Conservation (phyloP, 2,113 vertebrate species). For the Myanophis thanlyinensis region DNA sequence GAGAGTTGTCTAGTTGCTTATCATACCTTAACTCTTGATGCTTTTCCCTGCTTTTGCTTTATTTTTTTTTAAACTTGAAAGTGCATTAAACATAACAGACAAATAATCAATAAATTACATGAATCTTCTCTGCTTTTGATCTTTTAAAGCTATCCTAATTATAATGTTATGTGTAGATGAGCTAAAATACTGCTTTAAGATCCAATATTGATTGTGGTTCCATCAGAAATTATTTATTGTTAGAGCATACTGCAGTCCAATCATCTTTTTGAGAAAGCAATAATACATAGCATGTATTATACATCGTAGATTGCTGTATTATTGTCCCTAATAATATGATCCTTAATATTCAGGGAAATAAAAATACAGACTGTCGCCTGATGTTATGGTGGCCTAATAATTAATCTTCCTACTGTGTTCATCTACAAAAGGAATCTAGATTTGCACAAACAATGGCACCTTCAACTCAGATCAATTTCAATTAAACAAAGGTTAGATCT, state of each 20-base stretch:
- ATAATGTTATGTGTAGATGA: background rate
- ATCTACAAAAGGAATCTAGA: slow-evolving; percentile 60
- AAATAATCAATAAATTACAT: background rate
- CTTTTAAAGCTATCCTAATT: background rate
- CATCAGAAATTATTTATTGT: background rate
- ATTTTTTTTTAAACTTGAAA: background rate
- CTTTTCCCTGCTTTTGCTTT: background rate
- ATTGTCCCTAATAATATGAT: background rate
- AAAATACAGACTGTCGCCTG: background rate
- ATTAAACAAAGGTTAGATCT: slow-evolving; percentile 69
- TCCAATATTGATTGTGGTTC: background rate
- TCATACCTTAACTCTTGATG: background rate
- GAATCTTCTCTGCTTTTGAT: background rate
- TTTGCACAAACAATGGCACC: slow-evolving; percentile 54
- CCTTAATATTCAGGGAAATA: background rate
- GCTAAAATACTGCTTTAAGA: background rate
- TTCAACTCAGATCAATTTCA: slow-evolving; percentile 61
- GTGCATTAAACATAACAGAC: background rate
- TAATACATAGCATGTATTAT: background rate
- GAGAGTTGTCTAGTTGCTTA: background rate
- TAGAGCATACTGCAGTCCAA: slow-evolving; percentile 25
- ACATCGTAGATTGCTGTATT: background rate
- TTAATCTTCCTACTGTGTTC: slow-evolving; percentile 46
- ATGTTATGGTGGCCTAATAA: slow-evolving; percentile 31
- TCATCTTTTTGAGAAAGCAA: slow-evolving; percentile 25